A percentile compares a stretch with the other conserved stretches of the same genome.
These are phyloP conservation scores for Microtus ochrogaster DNA, from an alignment of 2,113 vertebrate species.

Conservation along the genomic window DNA sequence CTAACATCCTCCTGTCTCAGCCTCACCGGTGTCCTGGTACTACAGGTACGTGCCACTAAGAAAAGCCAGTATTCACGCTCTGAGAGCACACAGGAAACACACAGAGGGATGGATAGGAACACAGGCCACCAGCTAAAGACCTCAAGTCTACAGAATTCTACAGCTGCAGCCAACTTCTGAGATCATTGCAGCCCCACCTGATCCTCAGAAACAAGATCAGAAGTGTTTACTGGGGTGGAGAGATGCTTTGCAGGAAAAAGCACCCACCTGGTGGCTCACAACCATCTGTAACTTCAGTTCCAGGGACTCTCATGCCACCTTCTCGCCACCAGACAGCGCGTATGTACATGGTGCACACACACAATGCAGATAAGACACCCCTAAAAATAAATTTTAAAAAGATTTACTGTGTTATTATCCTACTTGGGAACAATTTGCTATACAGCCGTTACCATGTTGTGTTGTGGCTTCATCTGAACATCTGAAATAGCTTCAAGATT, in stretches of 20 bases:
- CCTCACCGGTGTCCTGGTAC: neutral
- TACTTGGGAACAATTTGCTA: neutral
- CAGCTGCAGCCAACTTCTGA: neutral
- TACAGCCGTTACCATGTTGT: neutral
- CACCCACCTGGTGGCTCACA: neutral
- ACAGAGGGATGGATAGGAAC: neutral
- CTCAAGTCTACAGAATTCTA: neutral
- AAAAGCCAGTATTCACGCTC: neutral
- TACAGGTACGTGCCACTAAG: neutral
- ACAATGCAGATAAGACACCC: neutral
- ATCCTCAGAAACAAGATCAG: neutral
- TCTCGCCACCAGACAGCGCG: neutral
- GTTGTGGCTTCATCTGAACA: neutral
- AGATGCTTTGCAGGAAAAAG: neutral
- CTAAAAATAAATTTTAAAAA: neutral
- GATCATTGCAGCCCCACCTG: neutral
- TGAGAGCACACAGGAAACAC: neutral
- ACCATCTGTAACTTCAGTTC: neutral
- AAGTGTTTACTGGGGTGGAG: neutral
- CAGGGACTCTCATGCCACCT: neutral
- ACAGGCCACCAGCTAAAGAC: neutral
- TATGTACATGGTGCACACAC: neutral
- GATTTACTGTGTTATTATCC: neutral
- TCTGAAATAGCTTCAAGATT: neutral
- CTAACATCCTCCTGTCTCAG: neutral